Percentiles rank a stretch among this genome's conserved stretches.
These are phyloP conservation scores for Tauraco erythrolophus DNA, from an alignment of 2,113 vertebrate species.

Conservation along the genomic window DNA sequence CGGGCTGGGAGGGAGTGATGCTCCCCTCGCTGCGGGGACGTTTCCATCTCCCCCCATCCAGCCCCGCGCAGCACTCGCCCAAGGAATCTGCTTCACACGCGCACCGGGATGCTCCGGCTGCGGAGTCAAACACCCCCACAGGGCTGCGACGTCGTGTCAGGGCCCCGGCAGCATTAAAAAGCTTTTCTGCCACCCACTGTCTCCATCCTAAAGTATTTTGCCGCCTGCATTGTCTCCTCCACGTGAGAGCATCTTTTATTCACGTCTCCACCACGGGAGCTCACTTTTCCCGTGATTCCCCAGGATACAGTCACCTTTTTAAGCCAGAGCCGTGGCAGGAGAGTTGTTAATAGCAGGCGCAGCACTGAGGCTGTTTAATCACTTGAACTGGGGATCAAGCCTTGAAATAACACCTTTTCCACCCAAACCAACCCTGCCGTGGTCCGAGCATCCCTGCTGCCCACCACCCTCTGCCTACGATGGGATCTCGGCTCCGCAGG, in stretches of 20 bases:
- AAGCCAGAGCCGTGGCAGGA: neutral
- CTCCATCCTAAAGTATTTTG: neutral
- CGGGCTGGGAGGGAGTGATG: neutral
- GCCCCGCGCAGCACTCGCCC: neutral
- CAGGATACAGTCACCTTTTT: neutral
- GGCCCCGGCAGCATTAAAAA: neutral
- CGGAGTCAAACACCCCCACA: rapidly evolving
- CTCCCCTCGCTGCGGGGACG: neutral
- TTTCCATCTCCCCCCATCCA: neutral
- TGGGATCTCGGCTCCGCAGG: rapidly evolving
- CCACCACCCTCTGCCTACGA: neutral
- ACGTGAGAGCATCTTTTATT: neutral
- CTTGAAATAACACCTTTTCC: neutral
- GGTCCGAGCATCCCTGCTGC: neutral
- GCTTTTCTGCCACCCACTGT: neutral
- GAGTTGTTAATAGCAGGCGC: neutral
- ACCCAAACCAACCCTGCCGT: neutral
- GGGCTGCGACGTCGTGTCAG: rapidly evolving
- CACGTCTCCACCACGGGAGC: neutral
- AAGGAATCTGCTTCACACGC: neutral
- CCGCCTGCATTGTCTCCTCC: neutral
- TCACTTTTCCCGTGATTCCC: neutral
- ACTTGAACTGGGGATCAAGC: neutral
- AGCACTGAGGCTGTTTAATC: neutral
- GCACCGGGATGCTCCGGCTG: rapidly evolving